phyloP scores from a whole-genome alignment of 2,113 vertebrate genomes.

The Arothron firmamentum region DNA sequence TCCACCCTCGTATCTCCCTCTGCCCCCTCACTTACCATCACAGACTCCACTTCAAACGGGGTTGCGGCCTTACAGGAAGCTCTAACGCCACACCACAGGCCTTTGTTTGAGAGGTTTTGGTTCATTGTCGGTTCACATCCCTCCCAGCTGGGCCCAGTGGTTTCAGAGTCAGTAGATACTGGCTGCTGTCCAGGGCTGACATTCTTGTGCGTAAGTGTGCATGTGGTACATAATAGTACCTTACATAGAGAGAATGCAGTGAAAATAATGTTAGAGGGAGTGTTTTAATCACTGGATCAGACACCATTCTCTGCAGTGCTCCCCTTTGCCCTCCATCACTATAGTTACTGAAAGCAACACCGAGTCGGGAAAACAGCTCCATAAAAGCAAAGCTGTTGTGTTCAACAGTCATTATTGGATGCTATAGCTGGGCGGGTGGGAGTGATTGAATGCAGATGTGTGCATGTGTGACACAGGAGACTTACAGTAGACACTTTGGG shows the following conservation, averaged over 20 bases:
- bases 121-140: constrained; percentile 32
- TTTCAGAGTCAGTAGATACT: constrained; percentile 36
- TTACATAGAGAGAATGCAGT: constrained; percentile 38
- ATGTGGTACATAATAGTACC: constrained; percentile 22
- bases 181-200: constrained; percentile 44
- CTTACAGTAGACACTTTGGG: constrained; percentile 40
- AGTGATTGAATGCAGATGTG: constrained; percentile 67
- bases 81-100: constrained; percentile 45
- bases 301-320: constrained; percentile 4
- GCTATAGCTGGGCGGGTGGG: constrained; percentile 59
- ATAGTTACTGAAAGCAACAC: constrained; percentile 54
- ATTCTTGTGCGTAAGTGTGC: constrained; percentile 43
- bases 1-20: constrained; percentile 19
- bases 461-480: constrained; percentile 45
- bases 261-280: constrained; percentile 11
- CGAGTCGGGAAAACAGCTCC: constrained; percentile 59
- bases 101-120: constrained; percentile 43
- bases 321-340: constrained; percentile 36
- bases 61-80: constrained; percentile 45
- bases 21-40: constrained; percentile 37
- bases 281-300: constrained; percentile 12
- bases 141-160: constrained; percentile 20
- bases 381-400: constrained; percentile 60
- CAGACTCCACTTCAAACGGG: constrained; percentile 56
- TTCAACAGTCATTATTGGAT: constrained; percentile 67